Base-by-base conservation (phyloP, 2,888 invertebrate genomes). In the Mystacides longicornis region DNA sequence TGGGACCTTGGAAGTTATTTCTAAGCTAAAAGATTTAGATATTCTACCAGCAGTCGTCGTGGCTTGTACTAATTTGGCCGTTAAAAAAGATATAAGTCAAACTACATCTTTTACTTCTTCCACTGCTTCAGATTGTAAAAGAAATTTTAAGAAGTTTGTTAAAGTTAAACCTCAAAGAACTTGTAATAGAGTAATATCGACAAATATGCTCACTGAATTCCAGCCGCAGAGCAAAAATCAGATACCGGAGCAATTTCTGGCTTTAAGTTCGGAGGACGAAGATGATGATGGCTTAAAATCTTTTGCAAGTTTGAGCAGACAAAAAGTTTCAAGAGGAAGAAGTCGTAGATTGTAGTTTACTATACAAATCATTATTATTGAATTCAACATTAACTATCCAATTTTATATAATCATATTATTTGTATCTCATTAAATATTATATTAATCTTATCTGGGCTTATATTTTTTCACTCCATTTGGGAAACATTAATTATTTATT, bases 331-430 rank as follows among this genome's bases (percentile, higher is more conserved):
- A 59, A 62, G 57, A 62, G 62, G 64, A 54, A 55, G 57, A 49
- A 56, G 52, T 56, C 52, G 62, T 62, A 62, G 62, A 60, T 62
- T 64, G 57, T 64, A 52, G 62, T 63, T n/a, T n/a, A n/a, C n/a
- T n/a, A n/a, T n/a, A n/a, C n/a, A n/a, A n/a, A n/a, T n/a, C n/a
- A n/a, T n/a, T n/a, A n/a, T n/a, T n/a, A n/a, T n/a, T n/a, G n/a
- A n/a, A n/a, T n/a, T n/a, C n/a, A n/a, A n/a, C n/a, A n/a, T n/a
- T n/a, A n/a, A n/a, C n/a, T n/a, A n/a, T n/a, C n/a, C n/a, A n/a
- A n/a, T n/a, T n/a, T n/a, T n/a, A n/a, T n/a, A n/a, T n/a, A n/a
- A n/a, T n/a, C n/a, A n/a, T n/a, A n/a, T n/a, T n/a, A n/a, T n/a
- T n/a, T n/a, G n/a, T n/a, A n/a, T n/a, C n/a, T n/a, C n/a, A n/a